These are phyloP conservation scores for Drosophila murphyi DNA, from an alignment of 1,140 invertebrate species.

Conservation along the genomic window DNA sequence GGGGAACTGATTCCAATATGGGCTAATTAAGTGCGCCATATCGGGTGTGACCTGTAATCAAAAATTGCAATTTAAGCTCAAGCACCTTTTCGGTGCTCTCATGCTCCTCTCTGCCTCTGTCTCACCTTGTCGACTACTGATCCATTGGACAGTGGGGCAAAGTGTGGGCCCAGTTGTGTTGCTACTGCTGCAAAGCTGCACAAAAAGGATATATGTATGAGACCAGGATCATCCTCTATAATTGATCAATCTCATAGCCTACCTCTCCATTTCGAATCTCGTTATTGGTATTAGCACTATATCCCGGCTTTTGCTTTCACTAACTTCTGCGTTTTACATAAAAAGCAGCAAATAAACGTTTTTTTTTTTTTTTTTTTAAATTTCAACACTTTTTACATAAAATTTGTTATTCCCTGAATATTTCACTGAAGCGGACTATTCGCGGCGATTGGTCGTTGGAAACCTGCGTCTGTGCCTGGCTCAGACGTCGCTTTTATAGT, in stretches of 20 bases:
- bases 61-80: neutral
- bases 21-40: conserved; percentile 89
- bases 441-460: conserved; percentile 78
- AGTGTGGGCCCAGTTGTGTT: conserved; percentile 75
- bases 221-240: neutral
- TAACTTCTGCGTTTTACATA: conserved; percentile 60
- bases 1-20: conserved; percentile 91
- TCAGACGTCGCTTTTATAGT: conserved; percentile 64
- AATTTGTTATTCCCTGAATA: conserved; percentile 55
- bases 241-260: conserved; percentile 2
- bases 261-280: conserved; percentile 74
- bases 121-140: conserved; percentile 80
- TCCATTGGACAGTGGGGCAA: conserved; percentile 82
- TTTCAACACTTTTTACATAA: conserved; percentile 78
- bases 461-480: conserved; percentile 65
- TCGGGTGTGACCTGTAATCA: conserved; percentile 88
- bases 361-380: conserved; percentile 22
- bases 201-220: conserved; percentile 7
- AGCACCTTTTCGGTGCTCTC: neutral
- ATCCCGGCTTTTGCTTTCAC: conserved; percentile 64
- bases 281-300: conserved; percentile 50
- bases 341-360: conserved; percentile 72
- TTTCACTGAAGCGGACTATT: conserved; percentile 82
- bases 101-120: neutral
- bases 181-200: conserved; percentile 68